These are phyloP conservation scores for Brachycybe producta DNA, from an alignment of 2,888 invertebrate species.

Conservation along the genomic window DNA sequence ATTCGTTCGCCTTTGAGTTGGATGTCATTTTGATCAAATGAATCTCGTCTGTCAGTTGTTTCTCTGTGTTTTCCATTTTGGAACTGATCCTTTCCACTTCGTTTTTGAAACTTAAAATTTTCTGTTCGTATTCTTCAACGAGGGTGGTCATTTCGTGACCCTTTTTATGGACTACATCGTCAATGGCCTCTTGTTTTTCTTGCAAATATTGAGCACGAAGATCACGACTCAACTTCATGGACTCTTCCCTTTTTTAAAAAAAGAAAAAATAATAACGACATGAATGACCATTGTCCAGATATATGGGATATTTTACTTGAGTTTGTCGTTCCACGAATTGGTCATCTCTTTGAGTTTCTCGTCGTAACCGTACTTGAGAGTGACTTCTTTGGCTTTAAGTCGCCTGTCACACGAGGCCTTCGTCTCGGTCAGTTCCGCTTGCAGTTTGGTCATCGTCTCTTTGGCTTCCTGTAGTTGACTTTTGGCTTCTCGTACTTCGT, in stretches of 20 bases:
- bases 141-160: conserved; percentile 11
- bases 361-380: conserved; percentile 2
- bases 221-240: conserved; percentile 1
- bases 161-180: conserved; percentile 7
- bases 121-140: conserved; percentile 7
- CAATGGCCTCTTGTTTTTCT: conserved; percentile 12
- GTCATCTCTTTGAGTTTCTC: conserved; percentile 3
- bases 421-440: conserved; percentile 5
- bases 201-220: conserved; percentile 13
- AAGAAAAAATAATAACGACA: neutral
- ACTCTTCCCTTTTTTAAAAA: conserved; percentile 10
- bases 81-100: neutral
- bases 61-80: conserved; percentile 2
- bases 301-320: neutral
- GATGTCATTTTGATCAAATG: conserved; percentile 6
- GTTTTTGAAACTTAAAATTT: neutral
- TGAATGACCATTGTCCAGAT: neutral
- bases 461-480: conserved; percentile 14
- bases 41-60: conserved; percentile 9
- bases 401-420: conserved; percentile 9
- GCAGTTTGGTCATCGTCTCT: conserved; percentile 4
- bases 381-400: conserved; percentile 8
- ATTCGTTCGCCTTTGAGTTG: conserved; percentile 4
- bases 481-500: conserved; percentile 40
- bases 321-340: neutral